These are phyloP conservation scores for Callorhinus ursinus DNA, from an alignment of 2,113 vertebrate species.

Conservation along the genomic window DNA sequence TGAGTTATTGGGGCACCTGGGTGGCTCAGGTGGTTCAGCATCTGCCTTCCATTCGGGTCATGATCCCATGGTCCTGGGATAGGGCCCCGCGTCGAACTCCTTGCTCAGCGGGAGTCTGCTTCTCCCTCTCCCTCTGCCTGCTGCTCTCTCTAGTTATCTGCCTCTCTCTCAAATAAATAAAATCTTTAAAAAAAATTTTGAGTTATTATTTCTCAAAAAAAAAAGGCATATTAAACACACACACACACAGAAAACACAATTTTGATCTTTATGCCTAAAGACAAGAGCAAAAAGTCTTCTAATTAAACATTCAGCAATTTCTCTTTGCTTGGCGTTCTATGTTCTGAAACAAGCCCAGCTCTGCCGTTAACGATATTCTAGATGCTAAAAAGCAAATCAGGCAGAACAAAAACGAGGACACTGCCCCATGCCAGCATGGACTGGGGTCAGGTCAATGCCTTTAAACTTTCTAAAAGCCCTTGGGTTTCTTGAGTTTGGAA, in stretches of 20 bases:
- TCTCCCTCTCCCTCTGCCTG: too few species aligned
- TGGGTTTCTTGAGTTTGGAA: conserved; percentile 33
- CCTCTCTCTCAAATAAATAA: too few species aligned
- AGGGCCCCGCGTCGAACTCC: too few species aligned
- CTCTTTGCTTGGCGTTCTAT: conserved; percentile 6
- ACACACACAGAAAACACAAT: neutral
- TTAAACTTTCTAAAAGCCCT: neutral
- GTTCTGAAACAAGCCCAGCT: conserved; percentile 13
- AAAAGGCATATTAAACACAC: neutral
- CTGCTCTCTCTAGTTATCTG: too few species aligned
- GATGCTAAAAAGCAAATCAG: conserved; percentile 52
- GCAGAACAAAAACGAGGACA: conserved; percentile 21
- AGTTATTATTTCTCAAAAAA: neutral
- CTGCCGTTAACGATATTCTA: conserved; percentile 42
- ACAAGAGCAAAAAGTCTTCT: neutral
- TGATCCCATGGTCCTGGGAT: too few species aligned
- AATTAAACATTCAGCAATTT: neutral
- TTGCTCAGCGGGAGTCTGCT: too few species aligned
- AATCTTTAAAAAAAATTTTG: neutral
- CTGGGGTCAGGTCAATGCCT: neutral
- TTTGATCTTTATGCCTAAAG: neutral
- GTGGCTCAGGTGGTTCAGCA: too few species aligned
- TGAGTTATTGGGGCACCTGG: neutral
- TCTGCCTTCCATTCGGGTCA: too few species aligned
- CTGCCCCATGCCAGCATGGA: neutral